Conservation (phyloP, 2,797 vertebrate genomes). For the Gastrophryne carolinensis region DNA sequence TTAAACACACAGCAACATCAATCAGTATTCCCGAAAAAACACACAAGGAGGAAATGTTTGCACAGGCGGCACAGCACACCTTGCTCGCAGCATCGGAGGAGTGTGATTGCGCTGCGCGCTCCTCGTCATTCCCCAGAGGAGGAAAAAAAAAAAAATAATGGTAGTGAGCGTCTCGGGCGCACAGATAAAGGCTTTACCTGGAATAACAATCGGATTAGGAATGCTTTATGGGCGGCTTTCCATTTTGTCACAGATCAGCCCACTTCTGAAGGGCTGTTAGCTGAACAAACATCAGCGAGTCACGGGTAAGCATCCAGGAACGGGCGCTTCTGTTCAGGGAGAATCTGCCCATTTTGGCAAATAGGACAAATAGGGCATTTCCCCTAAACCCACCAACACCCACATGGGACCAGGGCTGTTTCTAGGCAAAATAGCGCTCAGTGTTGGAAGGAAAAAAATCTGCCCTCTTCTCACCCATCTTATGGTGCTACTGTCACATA, state of each 20-base stretch:
- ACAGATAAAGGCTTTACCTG: slow-evolving; percentile 24
- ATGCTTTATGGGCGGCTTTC: slow-evolving; percentile 22
- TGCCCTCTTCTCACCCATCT: too few relatives aligned
- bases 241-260: slow-evolving; percentile 15
- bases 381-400: too few relatives aligned
- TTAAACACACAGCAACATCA: not conserved
- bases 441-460: too few relatives aligned
- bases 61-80: not conserved
- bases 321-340: slow-evolving; percentile 4
- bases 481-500: too few relatives aligned
- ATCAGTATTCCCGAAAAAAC: not conserved
- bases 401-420: too few relatives aligned
- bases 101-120: not conserved
- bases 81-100: not conserved
- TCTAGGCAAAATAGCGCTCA: too few relatives aligned
- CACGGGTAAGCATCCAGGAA: not conserved
- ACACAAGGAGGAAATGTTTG: slow-evolving; percentile 10
- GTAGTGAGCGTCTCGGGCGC: not conserved
- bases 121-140: not conserved
- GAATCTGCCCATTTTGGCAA: too few relatives aligned
- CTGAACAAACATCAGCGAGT: slow-evolving; percentile 3
- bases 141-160: not conserved
- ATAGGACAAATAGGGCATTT: too few relatives aligned
- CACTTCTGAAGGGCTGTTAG: slow-evolving; percentile 20
- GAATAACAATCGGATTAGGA: slow-evolving; percentile 35